These are phyloP conservation scores for Dascyllus trimaculatus DNA, from an alignment of 2,113 vertebrate species.

Conservation along the genomic window DNA sequence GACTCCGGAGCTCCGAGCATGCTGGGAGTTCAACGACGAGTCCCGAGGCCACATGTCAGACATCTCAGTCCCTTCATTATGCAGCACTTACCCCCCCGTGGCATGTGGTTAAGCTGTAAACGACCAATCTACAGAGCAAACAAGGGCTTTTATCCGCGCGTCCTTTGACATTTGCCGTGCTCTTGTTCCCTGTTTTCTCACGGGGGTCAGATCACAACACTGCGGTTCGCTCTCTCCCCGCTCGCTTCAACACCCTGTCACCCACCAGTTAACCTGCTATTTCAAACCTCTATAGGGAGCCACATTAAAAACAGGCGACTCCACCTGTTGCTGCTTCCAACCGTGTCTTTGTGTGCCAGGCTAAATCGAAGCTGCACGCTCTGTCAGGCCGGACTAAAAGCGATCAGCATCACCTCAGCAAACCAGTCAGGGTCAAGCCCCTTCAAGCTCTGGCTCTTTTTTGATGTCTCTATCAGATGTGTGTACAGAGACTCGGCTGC, in stretches of 20 bases:
- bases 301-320: conserved; percentile 38
- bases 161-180: conserved; percentile 66
- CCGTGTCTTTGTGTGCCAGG: conserved; percentile 27
- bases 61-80: not conserved
- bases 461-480: conserved; percentile 44
- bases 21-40: conserved; percentile 1
- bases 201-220: conserved; percentile 68
- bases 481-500: not conserved
- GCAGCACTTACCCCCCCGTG: conserved; percentile 4
- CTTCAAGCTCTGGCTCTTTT: not conserved
- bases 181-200: conserved; percentile 69
- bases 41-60: not conserved
- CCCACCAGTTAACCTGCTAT: conserved; percentile 68
- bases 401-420: conserved; percentile 20
- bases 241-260: conserved; percentile 72
- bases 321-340: conserved; percentile 47
- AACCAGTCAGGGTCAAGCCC: conserved; percentile 14
- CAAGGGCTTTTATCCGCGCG: conserved; percentile 66
- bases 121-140: conserved; percentile 64
- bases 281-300: conserved; percentile 60
- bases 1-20: not conserved
- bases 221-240: conserved; percentile 32
- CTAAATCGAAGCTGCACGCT: not conserved
- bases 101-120: conserved; percentile 73
- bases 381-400: conserved; percentile 1